Evolutionary conservation across 2,113 vertebrate species (phyloP).

Genomic region (Xenopus borealis): DNA sequence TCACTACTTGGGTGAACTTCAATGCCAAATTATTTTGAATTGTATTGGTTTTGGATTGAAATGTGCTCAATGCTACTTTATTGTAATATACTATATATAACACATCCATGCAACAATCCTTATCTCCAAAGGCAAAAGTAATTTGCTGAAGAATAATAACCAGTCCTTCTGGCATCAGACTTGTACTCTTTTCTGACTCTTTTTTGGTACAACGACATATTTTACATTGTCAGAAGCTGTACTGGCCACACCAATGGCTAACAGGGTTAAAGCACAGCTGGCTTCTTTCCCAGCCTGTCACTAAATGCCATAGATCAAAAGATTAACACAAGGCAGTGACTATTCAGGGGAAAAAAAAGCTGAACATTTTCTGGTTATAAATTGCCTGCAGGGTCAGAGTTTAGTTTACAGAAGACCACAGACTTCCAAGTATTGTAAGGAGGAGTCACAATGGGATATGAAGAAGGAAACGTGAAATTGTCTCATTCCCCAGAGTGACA

Average conservation of each 20-base stretch:
- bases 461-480: constrained; percentile 5
- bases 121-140: too few relatives aligned
- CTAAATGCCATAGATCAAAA: constrained; percentile 25
- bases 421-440: constrained; percentile 31
- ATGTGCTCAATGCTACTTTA: too few relatives aligned
- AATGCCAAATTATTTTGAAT: too few relatives aligned
- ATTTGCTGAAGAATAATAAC: too few relatives aligned
- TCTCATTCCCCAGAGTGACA: neutral
- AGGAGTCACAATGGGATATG: neutral
- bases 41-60: too few relatives aligned
- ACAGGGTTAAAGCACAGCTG: neutral
- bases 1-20: too few relatives aligned
- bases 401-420: constrained; percentile 13
- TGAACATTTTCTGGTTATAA: constrained; percentile 20
- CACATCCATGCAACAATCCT: too few relatives aligned
- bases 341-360: neutral
- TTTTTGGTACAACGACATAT: neutral
- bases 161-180: too few relatives aligned
- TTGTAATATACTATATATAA: too few relatives aligned
- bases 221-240: neutral
- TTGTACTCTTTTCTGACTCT: too few relatives aligned
- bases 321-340: neutral
- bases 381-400: constrained; percentile 26
- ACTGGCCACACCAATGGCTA: neutral
- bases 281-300: constrained; percentile 2